These are phyloP conservation scores for Geophilus truncorum DNA, from an alignment of 2,888 invertebrate genomes.

Conservation along the genomic window DNA sequence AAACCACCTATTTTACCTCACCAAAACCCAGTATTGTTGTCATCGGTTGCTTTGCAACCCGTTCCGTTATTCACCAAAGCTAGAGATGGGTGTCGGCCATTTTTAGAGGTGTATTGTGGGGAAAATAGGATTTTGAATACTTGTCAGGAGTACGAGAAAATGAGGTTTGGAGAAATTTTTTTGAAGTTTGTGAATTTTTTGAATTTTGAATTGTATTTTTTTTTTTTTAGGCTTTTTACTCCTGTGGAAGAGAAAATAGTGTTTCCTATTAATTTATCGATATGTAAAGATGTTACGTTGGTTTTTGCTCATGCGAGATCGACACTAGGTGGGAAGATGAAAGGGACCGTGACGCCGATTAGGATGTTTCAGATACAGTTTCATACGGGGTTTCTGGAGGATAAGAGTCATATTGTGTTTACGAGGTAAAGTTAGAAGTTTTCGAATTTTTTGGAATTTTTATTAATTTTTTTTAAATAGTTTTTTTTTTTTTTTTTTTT, in stretches of 20 bases:
- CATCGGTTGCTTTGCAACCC: conserved; percentile 75
- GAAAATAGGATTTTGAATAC: conserved; percentile 76
- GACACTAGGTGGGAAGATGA: conserved; percentile 61
- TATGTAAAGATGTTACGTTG: conserved; percentile 79
- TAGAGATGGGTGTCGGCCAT: conserved; percentile 89
- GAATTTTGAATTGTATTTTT: conserved; percentile 39
- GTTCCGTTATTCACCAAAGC: conserved; percentile 85
- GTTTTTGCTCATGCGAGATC: conserved; percentile 79
- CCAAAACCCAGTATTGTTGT: conserved; percentile 73
- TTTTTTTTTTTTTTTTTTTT: too few species aligned
- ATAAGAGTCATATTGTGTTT: conserved; percentile 65
- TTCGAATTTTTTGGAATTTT: background rate
- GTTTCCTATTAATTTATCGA: conserved; percentile 69
- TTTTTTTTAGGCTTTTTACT: conserved; percentile 49
- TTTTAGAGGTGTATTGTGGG: conserved; percentile 83
- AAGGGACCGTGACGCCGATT: conserved; percentile 62
- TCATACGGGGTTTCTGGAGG: conserved; percentile 78
- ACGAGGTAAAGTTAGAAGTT: conserved; percentile 60
- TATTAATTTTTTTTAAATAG: too few species aligned
- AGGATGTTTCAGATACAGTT: conserved; percentile 83
- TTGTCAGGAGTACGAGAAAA: conserved; percentile 81
- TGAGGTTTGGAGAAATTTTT: conserved; percentile 55
- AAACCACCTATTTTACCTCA: conserved; percentile 70
- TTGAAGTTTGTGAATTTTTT: background rate
- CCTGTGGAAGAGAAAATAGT: conserved; percentile 48